Base-by-base conservation (phyloP, 2,797 vertebrate species). In the Enteromius radiatus region DNA sequence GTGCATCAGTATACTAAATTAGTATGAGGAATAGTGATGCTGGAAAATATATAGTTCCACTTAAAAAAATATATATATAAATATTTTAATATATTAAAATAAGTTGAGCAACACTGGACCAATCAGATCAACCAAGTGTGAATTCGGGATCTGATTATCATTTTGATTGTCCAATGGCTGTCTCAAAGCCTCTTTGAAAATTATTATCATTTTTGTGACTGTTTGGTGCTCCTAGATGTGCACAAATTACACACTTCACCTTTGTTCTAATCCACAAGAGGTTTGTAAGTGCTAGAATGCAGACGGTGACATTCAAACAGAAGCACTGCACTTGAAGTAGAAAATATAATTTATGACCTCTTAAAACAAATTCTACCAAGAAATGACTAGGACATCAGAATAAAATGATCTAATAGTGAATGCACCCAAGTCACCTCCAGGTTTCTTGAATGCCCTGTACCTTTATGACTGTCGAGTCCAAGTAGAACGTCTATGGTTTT, bases 361-460 rank as follows among this genome's bases (percentile, higher is more conserved):
- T 54, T 73, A 31, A 54, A 74, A 74, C 47, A 3, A 54, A 74
- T 54, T 73, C 47, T 5, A 73, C 11, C 28, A 74, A 21, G 31
- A 31, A 74, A 17, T 54, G 47, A 74, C 68, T 36, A 10, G 17
- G 70, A 38, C 33, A 15, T 56, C 49, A 74, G 14, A 56, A 56
- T 74, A 56, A 74, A 38, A 56, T 38, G 14, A 56, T 38, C 31
- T 9, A 38, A 74, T 17, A 56, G 19, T 9, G 21, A 74, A 54
- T 56, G 31, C 49, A 56, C 49, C 12, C 3, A 74, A 56, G 70
- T 38, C 71, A 23, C 12, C 71, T 56, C 11, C 71, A 23, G 49
- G 49, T 56, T 61, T 63, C 17, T 61, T 5, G 9, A 12, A 28
- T 28, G 52, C 14, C 47, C 41, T 63, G 19, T 5, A 19, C 33